phyloP scores from a whole-genome alignment of 64 coral and sea anemone genomes.

The Stichodactyla helianthus region DNA sequence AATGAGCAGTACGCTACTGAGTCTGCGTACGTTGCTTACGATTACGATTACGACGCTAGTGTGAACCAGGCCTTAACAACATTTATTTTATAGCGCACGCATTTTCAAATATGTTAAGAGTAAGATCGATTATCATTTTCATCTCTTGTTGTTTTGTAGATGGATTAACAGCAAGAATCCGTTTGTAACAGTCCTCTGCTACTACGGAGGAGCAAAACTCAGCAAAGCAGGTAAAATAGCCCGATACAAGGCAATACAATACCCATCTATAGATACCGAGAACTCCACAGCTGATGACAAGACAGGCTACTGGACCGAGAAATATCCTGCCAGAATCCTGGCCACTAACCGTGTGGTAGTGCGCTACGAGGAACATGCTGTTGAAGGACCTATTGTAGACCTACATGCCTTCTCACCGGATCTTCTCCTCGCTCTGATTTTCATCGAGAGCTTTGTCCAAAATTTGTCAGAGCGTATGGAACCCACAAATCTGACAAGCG shows the following conservation, averaged over 20 bases:
- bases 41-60: too few species aligned
- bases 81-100: too few species aligned
- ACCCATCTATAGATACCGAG: conserved; percentile 35
- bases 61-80: too few species aligned
- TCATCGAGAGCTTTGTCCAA: conserved; percentile 68
- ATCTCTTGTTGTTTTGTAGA: not conserved
- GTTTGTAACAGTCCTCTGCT: conserved; percentile 57
- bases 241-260: conserved; percentile 74
- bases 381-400: conserved; percentile 46
- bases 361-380: conserved; percentile 2
- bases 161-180: conserved; percentile 30
- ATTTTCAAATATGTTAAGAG: too few species aligned
- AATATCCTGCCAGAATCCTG: conserved; percentile 52
- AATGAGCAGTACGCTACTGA: too few species aligned
- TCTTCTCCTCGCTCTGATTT: conserved; percentile 54
- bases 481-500: not conserved
- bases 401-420: conserved; percentile 59
- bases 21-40: too few species aligned
- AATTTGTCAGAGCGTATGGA: not conserved
- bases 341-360: conserved; percentile 52
- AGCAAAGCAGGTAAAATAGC: conserved; percentile 73
- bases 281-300: not conserved
- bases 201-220: conserved; percentile 80
- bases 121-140: not conserved
- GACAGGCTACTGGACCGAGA: not conserved